Evolutionary conservation across 2,113 vertebrate genomes (phyloP), one percentile per base, ranked within the genome.

Genomic region (Rhabdornis inornatus): DNA sequence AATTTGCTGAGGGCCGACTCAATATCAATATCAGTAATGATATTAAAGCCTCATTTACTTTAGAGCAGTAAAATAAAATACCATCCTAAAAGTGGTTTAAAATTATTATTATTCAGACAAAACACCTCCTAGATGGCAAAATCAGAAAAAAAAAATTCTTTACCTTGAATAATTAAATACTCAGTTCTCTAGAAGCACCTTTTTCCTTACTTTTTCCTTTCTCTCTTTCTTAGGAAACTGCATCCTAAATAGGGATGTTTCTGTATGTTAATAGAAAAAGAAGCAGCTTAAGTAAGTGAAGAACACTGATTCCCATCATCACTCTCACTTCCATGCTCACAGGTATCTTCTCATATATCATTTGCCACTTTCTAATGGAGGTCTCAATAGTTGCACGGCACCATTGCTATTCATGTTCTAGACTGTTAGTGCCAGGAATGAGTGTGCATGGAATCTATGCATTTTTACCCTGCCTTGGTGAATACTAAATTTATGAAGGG

Each of bases 361-460:
- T 56, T 87, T 82, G 25, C 8, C 8, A 15, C 47, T 81, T 91
- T 61, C 16, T 83, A 50, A 15, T 20, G 22, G 18, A 53, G 1
- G 2, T 72, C 13, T 44, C 31, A 37, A 1, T 9, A 44, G 20
- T 53, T 88, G 35, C 28, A 42, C 19, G 22, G 11, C 9, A 80
- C 4, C 10, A 16, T 35, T 60, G 13, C 37, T 24, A 57, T 61
- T 56, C 13, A 9, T 0, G 0, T 14, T 80, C 21, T 63, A 50
- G 45, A 42, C 16, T 61, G 18, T 15, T 37, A 83, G 47, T 59
- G 11, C 3, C 13, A 83, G 24, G 56, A 63, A 3, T 44, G 0
- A 37, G 18, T 79, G 1, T 24, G 13, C n/a, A 8, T 22, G 4
- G 6, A 52, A 11, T 35, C 5, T 42, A 17, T 28, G 10, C 0